A percentile compares a stretch with the other conserved stretches of the same genome.
Conservation (phyloP, 2,113 vertebrate species). For the Tinamus guttatus region DNA sequence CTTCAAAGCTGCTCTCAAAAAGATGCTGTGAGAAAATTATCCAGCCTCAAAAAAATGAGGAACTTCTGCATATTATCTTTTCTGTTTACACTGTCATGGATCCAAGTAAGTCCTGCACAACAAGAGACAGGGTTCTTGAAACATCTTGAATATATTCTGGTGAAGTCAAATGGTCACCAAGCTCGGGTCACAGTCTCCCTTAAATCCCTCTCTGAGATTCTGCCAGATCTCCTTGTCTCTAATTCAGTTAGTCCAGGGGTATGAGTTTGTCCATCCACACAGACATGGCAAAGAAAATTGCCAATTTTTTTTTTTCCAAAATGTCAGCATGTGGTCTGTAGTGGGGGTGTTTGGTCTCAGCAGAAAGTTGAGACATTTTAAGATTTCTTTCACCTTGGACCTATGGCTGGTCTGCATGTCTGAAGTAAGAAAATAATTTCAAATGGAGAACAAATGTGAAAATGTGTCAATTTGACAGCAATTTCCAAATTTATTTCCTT, state of each 20-base stretch:
- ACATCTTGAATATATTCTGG: neutral
- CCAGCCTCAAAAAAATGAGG: neutral
- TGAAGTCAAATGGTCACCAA: neutral
- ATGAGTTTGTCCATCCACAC: neutral
- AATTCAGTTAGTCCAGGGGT: neutral
- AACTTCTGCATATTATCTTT: neutral
- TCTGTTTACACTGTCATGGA: neutral
- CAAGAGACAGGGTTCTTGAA: neutral
- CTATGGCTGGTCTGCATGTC: neutral
- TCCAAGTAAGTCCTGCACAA: neutral
- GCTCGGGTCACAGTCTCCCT: neutral
- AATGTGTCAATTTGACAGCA: neutral
- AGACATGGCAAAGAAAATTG: neutral
- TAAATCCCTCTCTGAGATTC: neutral
- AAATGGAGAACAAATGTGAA: neutral
- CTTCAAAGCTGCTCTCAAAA: neutral
- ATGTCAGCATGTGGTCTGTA: neutral
- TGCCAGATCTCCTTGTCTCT: rapidly evolving
- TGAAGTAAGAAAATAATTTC: neutral
- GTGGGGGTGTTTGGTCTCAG: neutral
- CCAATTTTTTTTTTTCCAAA: neutral
- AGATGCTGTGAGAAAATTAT: neutral
- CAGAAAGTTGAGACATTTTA: neutral
- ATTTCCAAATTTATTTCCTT: conserved; percentile 48
- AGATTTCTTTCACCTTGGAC: neutral